A percentile compares a stretch with the other conserved stretches of the same genome.
phyloP scores from a whole-genome alignment of 2,797 vertebrate species.

The Helarctos malayanus region DNA sequence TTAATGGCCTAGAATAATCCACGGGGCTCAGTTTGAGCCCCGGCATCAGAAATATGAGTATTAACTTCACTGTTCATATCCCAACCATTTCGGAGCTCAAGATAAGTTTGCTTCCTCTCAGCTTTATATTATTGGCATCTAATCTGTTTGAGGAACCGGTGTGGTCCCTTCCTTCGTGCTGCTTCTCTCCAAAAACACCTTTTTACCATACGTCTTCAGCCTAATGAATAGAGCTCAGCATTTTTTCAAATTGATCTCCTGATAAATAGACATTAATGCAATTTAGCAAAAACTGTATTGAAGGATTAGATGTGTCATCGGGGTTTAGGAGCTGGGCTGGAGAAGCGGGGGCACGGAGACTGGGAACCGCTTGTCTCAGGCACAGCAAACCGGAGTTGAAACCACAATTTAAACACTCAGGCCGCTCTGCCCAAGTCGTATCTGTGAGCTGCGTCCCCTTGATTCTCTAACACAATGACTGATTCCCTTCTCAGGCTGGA shows the following conservation, averaged over 20 bases:
- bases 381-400: neutral
- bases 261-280: neutral
- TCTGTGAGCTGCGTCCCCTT: neutral
- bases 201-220: neutral
- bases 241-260: neutral
- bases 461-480: neutral
- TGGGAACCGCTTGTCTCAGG: too few species aligned
- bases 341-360: accelerated
- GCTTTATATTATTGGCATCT: neutral
- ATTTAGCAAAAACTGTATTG: neutral
- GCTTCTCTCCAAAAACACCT: neutral
- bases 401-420: neutral
- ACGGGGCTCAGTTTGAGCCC: constrained; percentile 72
- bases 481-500: neutral
- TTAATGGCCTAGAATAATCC: constrained; percentile 88
- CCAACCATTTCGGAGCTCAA: constrained; percentile 55
- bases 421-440: neutral
- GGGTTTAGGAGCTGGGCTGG: neutral
- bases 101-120: constrained; percentile 79
- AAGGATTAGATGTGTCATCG: neutral
- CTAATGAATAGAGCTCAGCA: neutral
- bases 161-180: neutral
- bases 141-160: neutral
- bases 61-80: constrained; percentile 58
- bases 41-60: constrained; percentile 75